Percentiles rank a stretch among this genome's conserved stretches.
phyloP scores from a whole-genome alignment of 2,113 vertebrate genomes.

The Holacanthus passer region DNA sequence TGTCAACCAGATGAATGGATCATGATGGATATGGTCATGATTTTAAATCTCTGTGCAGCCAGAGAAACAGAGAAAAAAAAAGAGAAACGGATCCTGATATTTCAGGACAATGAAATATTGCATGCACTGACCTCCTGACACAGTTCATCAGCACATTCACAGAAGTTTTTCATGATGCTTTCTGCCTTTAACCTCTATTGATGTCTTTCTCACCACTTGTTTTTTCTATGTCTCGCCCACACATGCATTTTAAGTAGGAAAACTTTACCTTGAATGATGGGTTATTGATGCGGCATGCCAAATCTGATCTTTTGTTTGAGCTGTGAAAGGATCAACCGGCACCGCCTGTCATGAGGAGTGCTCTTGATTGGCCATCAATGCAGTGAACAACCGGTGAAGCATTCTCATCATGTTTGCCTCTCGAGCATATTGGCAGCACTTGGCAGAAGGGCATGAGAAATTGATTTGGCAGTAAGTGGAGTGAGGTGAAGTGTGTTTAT shows the following conservation, averaged over 20 bases:
- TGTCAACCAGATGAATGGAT: conserved; percentile 30
- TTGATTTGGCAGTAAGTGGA: conserved; percentile 34
- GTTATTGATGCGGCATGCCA: background rate
- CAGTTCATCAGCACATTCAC: background rate
- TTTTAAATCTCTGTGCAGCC: conserved; percentile 18
- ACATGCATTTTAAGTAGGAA: conserved; percentile 15
- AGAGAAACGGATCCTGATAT: conserved; percentile 7
- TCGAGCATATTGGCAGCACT: conserved; percentile 43
- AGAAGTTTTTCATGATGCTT: background rate
- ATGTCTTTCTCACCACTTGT: too few species aligned
- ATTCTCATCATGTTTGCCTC: conserved; percentile 55
- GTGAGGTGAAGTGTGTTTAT: conserved; percentile 26
- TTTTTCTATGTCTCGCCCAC: background rate
- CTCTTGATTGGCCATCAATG: conserved; percentile 36
- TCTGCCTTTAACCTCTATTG: too few species aligned
- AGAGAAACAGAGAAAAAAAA: too few species aligned
- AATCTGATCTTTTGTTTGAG: conserved; percentile 28
- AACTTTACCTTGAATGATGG: conserved; percentile 23
- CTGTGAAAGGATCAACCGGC: conserved; percentile 13
- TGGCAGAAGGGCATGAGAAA: conserved; percentile 41
- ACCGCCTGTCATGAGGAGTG: conserved; percentile 27
- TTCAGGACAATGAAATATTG: conserved; percentile 9
- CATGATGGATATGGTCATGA: conserved; percentile 7
- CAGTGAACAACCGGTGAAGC: conserved; percentile 40
- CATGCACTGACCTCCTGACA: background rate